These are phyloP conservation scores for Gymnogyps californianus DNA, from an alignment of 2,113 vertebrate genomes.

Conservation along the genomic window DNA sequence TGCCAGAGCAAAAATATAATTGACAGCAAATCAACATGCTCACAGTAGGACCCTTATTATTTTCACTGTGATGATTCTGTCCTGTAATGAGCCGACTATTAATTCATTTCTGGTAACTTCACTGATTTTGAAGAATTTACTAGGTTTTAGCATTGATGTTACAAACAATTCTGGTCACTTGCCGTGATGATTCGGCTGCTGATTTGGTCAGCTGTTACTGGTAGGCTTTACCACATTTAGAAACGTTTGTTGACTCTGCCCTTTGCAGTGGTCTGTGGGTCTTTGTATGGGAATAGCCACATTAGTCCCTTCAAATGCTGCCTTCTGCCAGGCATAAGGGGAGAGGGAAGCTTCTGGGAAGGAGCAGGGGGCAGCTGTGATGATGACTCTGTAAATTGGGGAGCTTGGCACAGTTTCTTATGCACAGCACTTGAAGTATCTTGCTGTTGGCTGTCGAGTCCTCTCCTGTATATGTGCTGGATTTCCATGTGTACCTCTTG, in stretches of 20 bases:
- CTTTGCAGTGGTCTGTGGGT: not conserved
- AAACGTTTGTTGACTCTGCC: not conserved
- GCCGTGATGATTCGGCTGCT: not conserved
- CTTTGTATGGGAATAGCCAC: not conserved
- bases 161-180: not conserved
- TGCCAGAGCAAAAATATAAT: not conserved
- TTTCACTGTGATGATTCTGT: not conserved
- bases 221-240: not conserved
- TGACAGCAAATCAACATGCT: not conserved
- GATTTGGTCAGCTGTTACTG: not conserved
- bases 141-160: not conserved
- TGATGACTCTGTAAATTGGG: not conserved
- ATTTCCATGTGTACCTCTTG: not conserved
- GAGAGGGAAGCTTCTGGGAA: not conserved
- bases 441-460: fast-evolving
- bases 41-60: not conserved
- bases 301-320: not conserved
- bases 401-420: not conserved
- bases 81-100: not conserved
- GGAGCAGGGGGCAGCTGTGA: not conserved
- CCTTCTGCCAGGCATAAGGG: not conserved
- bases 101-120: not conserved
- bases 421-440: no score
- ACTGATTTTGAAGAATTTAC: not conserved
- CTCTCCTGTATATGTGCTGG: not conserved